phyloP scores from a whole-genome alignment of 2,797 vertebrate genomes.

The Lepus oiostolus region DNA sequence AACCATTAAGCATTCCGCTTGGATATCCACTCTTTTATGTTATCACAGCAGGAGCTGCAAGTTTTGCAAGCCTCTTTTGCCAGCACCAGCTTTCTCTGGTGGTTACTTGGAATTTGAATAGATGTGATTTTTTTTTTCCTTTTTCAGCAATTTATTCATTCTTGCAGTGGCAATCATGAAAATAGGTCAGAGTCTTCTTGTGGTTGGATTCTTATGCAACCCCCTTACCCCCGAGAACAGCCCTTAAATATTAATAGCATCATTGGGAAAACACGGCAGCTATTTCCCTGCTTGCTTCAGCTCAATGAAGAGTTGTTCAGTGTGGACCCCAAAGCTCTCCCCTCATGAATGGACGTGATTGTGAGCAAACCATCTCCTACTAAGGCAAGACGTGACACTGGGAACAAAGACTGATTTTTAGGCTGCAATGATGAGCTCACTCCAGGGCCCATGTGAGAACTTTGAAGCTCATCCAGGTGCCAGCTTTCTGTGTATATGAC shows the following conservation, averaged over 20 bases:
- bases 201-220: conserved; percentile 81
- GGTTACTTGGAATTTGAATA: conserved; percentile 56
- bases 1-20: neutral
- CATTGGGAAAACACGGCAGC: conserved; percentile 88
- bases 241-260: conserved; percentile 89
- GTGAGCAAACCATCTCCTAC: conserved; percentile 90
- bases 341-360: conserved; percentile 91
- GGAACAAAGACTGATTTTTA: conserved; percentile 90
- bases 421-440: conserved; percentile 90
- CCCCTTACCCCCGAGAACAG: conserved; percentile 80
- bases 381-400: conserved; percentile 87
- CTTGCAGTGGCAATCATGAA: conserved; percentile 84
- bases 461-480: conserved; percentile 88
- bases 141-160: conserved; percentile 84
- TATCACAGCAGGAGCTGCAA: neutral
- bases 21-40: neutral
- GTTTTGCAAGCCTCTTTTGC: conserved; percentile 1
- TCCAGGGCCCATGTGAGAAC: conserved; percentile 81
- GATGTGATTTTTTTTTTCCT: conserved; percentile 1
- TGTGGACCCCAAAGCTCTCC: conserved; percentile 83
- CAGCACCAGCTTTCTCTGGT: conserved; percentile 28
- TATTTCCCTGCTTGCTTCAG: conserved; percentile 88
- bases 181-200: conserved; percentile 87
- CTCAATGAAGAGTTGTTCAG: conserved; percentile 91
- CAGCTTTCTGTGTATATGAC: conserved; percentile 83